Conservation (phyloP, 2,797 vertebrate species). For the Coregonus suidteri region DNA sequence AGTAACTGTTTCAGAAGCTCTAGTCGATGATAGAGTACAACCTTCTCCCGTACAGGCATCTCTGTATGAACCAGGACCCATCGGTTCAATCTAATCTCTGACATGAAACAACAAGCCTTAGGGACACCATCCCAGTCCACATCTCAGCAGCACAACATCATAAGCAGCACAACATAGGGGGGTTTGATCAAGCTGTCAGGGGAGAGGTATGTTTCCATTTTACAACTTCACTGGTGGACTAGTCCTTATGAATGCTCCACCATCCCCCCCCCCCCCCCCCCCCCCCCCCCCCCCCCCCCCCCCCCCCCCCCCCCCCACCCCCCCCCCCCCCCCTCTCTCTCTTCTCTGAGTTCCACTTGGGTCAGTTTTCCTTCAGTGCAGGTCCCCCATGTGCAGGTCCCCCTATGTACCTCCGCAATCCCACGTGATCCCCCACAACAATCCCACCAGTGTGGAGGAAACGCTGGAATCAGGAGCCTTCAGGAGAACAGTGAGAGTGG, state of each 20-base stretch:
- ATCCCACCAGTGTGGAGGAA: conserved; percentile 19
- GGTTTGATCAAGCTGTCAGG: conserved; percentile 56
- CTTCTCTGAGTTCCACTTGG: conserved; percentile 51
- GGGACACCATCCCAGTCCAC: conserved; percentile 65
- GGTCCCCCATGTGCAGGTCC: background rate
- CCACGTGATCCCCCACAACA: conserved; percentile 23
- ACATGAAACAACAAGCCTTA: conserved; percentile 77
- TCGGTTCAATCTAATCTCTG: conserved; percentile 82
- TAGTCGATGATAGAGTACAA: conserved; percentile 32
- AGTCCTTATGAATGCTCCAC: conserved; percentile 52
- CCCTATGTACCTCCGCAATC: background rate
- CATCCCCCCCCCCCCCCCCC: conserved; percentile 22
- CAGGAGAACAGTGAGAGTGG: conserved; percentile 24
- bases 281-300: conserved; percentile 21
- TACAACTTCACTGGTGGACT: conserved; percentile 66
- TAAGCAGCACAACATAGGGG: conserved; percentile 62
- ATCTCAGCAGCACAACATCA: conserved; percentile 63
- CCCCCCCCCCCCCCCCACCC: conserved; percentile 22
- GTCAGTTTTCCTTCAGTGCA: conserved; percentile 63
- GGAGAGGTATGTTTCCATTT: conserved; percentile 71
- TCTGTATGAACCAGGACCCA: conserved; percentile 63
- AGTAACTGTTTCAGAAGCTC: conserved; percentile 20
- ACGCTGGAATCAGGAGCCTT: background rate
- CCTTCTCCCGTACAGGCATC: conserved; percentile 58
- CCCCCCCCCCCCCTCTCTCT: conserved; percentile 22